Base-by-base conservation (phyloP, 2,113 vertebrate genomes). In the Marmota flaviventris region DNA sequence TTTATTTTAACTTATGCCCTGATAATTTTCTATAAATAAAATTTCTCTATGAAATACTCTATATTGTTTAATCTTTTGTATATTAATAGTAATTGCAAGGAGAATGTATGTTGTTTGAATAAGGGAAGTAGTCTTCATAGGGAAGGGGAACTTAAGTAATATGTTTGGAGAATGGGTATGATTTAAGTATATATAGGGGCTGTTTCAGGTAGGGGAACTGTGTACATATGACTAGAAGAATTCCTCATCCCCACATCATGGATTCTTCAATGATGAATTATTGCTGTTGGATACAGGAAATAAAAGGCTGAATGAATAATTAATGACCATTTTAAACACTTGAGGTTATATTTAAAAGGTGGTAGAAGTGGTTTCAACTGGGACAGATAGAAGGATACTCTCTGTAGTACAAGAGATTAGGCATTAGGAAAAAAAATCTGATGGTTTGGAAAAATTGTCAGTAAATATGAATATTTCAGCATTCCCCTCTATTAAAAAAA, bases 241-340 rank as follows among this genome's bases (percentile, higher is more conserved):
- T 92, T 75, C 32, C n/a, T 86, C 42, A 81, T 69, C 8, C 16
- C 14, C 6, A 81, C 5, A 39, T 76, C 37, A 39, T 61, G 67
- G 12, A 24, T 92, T 34, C 37, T 61, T 95, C 34, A 83, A 17
- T 67, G 61, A 75, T 79, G 58, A 97, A 70, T 91, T 69, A 61
- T 48, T 78, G 25, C 58, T 79, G 51, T 69, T 11, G 0, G 45
- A 70, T 79, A 90, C 29, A 96, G 48, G 65, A 89, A 94, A 88
- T 61, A 87, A 96, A 90, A 75, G 56, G 0, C 45, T 78, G n/a
- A 83, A 78, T 94, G n/a, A 94, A 84, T 86, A 87, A 82, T 90
- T 84, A 75, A 87, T 86, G 67, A 84, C 56, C 25, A 91, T 70
- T 84, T 93, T 73, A 58, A 73, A 24, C 13, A 53, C 27, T 22